Base-by-base conservation (phyloP, 2,113 vertebrate species). In the Semicossyphus pulcher region DNA sequence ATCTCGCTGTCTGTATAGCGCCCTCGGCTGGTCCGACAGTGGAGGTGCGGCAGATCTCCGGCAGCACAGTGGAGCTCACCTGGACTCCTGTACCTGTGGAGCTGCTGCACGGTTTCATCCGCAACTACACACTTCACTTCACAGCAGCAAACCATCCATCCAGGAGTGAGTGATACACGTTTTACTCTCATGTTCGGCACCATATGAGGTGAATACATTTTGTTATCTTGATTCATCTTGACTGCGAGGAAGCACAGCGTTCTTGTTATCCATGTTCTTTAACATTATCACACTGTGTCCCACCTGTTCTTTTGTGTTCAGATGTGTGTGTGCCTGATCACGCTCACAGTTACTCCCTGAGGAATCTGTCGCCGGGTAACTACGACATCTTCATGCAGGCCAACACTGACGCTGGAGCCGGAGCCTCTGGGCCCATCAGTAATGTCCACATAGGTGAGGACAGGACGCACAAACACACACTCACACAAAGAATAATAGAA, bases 1-100 rank as follows among this genome's bases (percentile, higher is more conserved):
- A 21, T 73, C 47, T 47, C 10, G 37, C 11, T 78, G 58, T 58
- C n/a, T 34, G 1, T 56, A 6, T 63, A 93, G 93, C 57, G 31
- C 94, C 93, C 53, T 85, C 57, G 51, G 57, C 65, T 76, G 91
- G 88, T 3, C 91, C 91, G 1, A 11, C 21, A 1, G 28, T 93
- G 53, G 47, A 16, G 15, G 88, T 90, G 26, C 51, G 56, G 15
- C 37, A 61, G 15, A 81, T 78, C 16, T 37, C 65, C 10, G 71
- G 73, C 11, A 39, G 62, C 41, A 75, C 16, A 2, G 76, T 92
- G 31, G 42, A 54, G 45, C 53, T 94, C 36, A 72, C 37, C 10
- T 95, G 94, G 94, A 80, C 61, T 23, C 65, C 78, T 8, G 42
- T 92, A 20, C 90, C 92, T 6, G 64, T 93, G 62, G 90, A 93